Evolutionary conservation across 2,888 invertebrate species (phyloP).

Genomic region (Odontomyia ornata): DNA sequence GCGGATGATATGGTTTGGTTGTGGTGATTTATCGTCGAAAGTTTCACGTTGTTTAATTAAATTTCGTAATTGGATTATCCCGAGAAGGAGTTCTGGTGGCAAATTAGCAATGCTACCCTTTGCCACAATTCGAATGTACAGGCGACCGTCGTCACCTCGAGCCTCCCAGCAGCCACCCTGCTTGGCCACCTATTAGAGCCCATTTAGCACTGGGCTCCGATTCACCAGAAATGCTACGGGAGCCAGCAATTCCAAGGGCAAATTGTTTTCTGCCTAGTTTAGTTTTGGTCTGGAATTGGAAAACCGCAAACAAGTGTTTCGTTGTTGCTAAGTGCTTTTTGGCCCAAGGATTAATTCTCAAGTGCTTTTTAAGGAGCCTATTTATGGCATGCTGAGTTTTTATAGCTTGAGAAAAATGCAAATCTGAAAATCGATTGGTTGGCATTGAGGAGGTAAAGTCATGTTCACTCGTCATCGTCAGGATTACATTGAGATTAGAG

Average conservation of each 20-base stretch:
- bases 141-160: not conserved
- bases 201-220: not conserved
- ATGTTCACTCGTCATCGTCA: too few species aligned
- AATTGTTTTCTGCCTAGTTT: conserved; percentile 37
- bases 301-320: conserved; percentile 37
- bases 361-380: conserved; percentile 27
- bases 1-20: not conserved
- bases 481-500: too few species aligned
- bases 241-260: conserved; percentile 10
- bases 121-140: not conserved
- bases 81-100: conserved; percentile 26
- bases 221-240: not conserved
- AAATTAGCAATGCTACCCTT: conserved; percentile 31
- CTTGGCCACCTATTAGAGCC: not conserved
- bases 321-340: conserved; percentile 30
- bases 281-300: conserved; percentile 11
- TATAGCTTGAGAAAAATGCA: conserved; percentile 24
- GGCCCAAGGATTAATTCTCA: conserved; percentile 5
- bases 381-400: conserved; percentile 30
- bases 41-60: conserved; percentile 43
- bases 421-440: conserved; percentile 21
- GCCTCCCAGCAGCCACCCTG: not conserved
- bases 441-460: not conserved
- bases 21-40: conserved; percentile 36
- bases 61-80: conserved; percentile 44